A percentile compares a stretch with the other conserved stretches of the same genome.
Evolutionary conservation across 2,888 invertebrate genomes (phyloP).

Genomic region (Aphrophora alni): DNA sequence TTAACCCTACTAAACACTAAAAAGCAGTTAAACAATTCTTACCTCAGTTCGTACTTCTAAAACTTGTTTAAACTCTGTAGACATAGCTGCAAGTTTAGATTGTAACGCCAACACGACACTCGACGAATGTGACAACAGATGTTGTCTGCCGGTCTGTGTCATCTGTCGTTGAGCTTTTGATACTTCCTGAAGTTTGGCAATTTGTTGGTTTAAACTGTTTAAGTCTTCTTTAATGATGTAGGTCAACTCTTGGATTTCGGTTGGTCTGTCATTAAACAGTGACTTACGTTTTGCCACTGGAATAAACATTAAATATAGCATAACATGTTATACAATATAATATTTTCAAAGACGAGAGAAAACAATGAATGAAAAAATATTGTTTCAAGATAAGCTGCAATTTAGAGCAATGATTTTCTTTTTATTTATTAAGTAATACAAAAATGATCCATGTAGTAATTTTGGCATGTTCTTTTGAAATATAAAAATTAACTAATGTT

Average conservation of each 20-base stretch:
- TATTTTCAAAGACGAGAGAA: no score
- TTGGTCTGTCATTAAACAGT: conserved; percentile 93
- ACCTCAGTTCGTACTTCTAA: conserved; percentile 96
- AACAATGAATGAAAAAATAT: no score
- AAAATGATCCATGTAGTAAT: no score
- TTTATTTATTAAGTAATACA: no score
- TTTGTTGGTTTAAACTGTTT: conserved; percentile 93
- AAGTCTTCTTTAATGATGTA: conserved; percentile 97
- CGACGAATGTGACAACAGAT: conserved; percentile 90
- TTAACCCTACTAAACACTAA: no score
- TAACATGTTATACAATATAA: no score
- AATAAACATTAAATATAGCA: conserved; percentile 56
- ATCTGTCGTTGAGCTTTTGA: conserved; percentile 72
- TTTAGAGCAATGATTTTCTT: no score
- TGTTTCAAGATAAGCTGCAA: no score
- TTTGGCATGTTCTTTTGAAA: no score
- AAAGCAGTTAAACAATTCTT: no score
- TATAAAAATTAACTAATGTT: no score
- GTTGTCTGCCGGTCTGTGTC: conserved; percentile 63
- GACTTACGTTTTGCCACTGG: conserved; percentile 97
- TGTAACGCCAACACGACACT: conserved; percentile 92
- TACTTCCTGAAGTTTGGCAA: conserved; percentile 87
- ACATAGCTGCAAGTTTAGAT: conserved; percentile 95
- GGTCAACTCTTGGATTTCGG: conserved; percentile 96
- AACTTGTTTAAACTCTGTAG: conserved; percentile 96